phyloP scores from a whole-genome alignment of 1,140 invertebrate species.

The Cyclina sinensis region DNA sequence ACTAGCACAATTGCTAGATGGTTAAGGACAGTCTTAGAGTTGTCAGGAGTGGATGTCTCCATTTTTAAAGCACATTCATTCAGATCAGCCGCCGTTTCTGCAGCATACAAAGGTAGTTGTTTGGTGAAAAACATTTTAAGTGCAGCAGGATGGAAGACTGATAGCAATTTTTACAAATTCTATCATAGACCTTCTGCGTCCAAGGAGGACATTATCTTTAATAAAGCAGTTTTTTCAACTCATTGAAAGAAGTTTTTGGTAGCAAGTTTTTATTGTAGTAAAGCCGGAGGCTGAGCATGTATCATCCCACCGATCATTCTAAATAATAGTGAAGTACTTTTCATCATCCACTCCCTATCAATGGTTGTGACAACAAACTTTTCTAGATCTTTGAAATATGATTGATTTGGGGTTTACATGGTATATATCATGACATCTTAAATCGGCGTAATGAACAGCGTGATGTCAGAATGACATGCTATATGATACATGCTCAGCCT shows the following conservation, averaged over 20 bases:
- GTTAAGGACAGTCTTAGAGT: constrained; percentile 19
- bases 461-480: constrained; percentile 23
- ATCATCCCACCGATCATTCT: background rate
- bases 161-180: constrained; percentile 6
- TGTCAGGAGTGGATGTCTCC: constrained; percentile 1
- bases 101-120: constrained; percentile 18
- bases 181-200: background rate
- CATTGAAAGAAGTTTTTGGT: background rate
- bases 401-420: background rate
- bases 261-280: constrained; percentile 37
- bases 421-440: background rate
- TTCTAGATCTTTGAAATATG: constrained; percentile 12
- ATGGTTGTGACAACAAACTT: background rate
- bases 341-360: background rate
- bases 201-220: background rate
- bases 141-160: constrained; percentile 44
- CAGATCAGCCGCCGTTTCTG: constrained; percentile 35
- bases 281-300: constrained; percentile 46
- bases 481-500: constrained; percentile 42
- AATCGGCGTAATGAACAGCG: background rate
- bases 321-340: background rate
- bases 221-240: background rate
- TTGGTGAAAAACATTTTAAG: constrained; percentile 16
- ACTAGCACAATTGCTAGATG: constrained; percentile 47
- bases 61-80: constrained; percentile 56